Base-by-base conservation (phyloP, 1,140 invertebrate genomes). In the Marisa cornuarietis region DNA sequence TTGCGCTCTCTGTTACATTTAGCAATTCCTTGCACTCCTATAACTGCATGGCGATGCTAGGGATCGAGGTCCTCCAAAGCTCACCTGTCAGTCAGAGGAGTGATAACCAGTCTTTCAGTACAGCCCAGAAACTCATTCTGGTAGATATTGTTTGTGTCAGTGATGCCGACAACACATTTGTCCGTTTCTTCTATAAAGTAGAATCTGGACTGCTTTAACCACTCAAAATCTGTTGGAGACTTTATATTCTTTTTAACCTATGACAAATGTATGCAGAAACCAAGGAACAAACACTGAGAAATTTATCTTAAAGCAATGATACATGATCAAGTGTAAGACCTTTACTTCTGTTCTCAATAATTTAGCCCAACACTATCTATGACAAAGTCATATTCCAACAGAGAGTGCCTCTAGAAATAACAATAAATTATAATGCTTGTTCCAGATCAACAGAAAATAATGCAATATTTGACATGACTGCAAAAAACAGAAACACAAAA, bases 121-220 rank as follows among this genome's bases (percentile, higher is more conserved):
- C 97, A 99, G 2, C 98, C 97, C 42, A 99, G 92, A 91, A 98
- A 99, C 90, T 99, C 97, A 92, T 99, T 99, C 91, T 98, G 97
- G 88, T 99, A 99, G 2, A 94, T 94, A 87, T 98, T 99, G 22
- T 95, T 95, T 3, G 99, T 97, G 89, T 99, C 97, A 0, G 97
- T 99, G 2, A 99, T 97, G 8, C 94, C 94, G 83, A 99, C 97
- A 90, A 94, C 94, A 6, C 96, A 98, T 86, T 96, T 95, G 86
- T 99, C 97, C 20, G 95, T 92, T 85, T 99, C 97, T 91, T 98
- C 96, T 91, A 97, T 97, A 90, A 99, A 99, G 90, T 99, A 99
- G 89, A 99, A 99, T 73, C 98, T 93, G 87, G 96, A 97, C 87
- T 99, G 98, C 87, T 99, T 98, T 62, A 98, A 89, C 98, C 98